Conservation (phyloP, 2,113 vertebrate species). For the Monarcha castaneiventris region DNA sequence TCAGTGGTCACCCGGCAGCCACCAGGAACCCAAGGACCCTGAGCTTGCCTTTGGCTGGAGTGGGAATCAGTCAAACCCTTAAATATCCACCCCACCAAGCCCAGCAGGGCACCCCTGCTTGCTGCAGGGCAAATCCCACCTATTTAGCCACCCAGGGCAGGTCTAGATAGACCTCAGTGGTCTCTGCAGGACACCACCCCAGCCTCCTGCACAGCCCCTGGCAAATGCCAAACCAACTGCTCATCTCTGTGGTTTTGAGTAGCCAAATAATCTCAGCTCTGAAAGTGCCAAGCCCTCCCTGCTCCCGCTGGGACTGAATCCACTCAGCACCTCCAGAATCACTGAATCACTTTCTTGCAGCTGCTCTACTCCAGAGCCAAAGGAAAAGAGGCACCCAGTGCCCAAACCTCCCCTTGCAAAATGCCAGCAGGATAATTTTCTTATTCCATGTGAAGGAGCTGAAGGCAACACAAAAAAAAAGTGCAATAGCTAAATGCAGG, state of each 20-base stretch:
- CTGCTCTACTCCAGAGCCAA: neutral
- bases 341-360: neutral
- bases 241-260: rapidly evolving
- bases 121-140: neutral
- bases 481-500: neutral
- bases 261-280: neutral
- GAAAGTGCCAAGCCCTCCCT: neutral
- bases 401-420: neutral
- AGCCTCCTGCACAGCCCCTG: neutral
- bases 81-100: neutral
- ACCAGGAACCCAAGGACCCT: neutral
- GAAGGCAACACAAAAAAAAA: neutral
- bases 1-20: neutral
- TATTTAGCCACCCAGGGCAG: neutral
- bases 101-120: neutral
- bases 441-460: neutral
- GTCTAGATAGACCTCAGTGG: neutral
- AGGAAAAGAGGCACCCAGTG: neutral
- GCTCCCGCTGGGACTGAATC: neutral
- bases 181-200: neutral
- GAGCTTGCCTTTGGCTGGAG: neutral
- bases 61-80: neutral
- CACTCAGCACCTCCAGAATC: neutral
- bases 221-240: neutral
- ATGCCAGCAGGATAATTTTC: neutral